Evolutionary conservation across 2,797 vertebrate species (phyloP), one percentile per base, ranked within the genome.

Genomic region (Percopsis omiscomaycus): DNA sequence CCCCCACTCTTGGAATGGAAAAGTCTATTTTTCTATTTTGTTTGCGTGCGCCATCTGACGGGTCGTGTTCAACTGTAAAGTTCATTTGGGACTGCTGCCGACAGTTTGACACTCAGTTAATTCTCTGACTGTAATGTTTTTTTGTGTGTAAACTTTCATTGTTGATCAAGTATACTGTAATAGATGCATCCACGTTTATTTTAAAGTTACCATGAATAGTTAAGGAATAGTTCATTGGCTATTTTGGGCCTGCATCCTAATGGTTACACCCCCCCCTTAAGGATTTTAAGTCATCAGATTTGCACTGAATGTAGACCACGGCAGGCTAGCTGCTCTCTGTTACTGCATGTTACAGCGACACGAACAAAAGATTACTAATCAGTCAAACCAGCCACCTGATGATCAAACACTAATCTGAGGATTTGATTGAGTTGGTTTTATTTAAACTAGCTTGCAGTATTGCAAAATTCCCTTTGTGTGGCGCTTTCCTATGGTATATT

Each of bases 221-320:
- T 46, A 50, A 62, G 45, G 65, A 59, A 32, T 69, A 60, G 53
- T 59, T 46, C 45, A 79, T 78, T 72, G 55, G 9, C 47, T n/a
- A 73, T 71, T 59, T 37, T 73, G 73, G 74, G 60, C 62, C 63
- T 79, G 71, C 83, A 64, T 83, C 83, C 77, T 66, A 66, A 50
- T 80, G 72, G 76, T 82, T 88, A 75, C 77, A 77, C 84, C 84
- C 85, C 84, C 84, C 79, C 84, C 13, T 15, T 37, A 80, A 79
- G 57, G 1, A 61, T 64, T 64, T 76, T 73, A 58, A 64, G 59
- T 81, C 70, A 71, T 69, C 68, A 69, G 46, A 69, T 63, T 54
- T 27, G 8, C 58, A 61, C 64, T 69, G 57, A 69, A 68, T 56
- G 53, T 53, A 73, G 59, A 80, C 66, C 68, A 68, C 71, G 74